These are phyloP conservation scores for Pachydiplax longipennis DNA, from an alignment of 2,888 invertebrate genomes.

Conservation along the genomic window DNA sequence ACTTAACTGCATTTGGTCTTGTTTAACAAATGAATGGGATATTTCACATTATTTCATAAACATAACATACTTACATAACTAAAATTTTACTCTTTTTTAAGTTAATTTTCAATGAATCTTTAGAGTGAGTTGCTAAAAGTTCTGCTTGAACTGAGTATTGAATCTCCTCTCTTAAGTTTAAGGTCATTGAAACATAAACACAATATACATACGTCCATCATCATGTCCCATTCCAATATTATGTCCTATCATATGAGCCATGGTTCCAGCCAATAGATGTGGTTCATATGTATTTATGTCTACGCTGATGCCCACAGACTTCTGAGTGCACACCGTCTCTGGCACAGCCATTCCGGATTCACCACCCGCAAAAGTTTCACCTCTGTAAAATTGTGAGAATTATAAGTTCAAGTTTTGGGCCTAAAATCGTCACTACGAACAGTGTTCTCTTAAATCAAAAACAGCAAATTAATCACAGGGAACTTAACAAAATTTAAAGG, in stretches of 20 bases:
- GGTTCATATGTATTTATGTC: constrained; percentile 94
- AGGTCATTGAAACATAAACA: background rate
- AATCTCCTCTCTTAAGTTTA: background rate
- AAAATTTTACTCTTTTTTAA: background rate
- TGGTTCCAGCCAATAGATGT: constrained; percentile 91
- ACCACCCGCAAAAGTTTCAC: constrained; percentile 84
- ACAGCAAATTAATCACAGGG: no score
- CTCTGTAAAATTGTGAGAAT: constrained; percentile 64
- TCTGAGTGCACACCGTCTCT: constrained; percentile 90
- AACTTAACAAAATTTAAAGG: background rate
- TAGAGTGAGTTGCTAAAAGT: no score
- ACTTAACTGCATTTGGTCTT: no score
- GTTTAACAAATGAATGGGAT: no score
- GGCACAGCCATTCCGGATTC: constrained; percentile 95
- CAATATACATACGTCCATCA: constrained; percentile 74
- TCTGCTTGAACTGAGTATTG: background rate
- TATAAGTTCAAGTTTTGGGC: background rate
- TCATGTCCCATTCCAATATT: constrained; percentile 97
- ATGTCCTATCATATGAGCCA: constrained; percentile 98
- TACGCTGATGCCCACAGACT: constrained; percentile 92
- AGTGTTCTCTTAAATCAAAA: background rate
- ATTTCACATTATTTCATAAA: no score
- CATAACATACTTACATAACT: no score
- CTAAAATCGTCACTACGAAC: background rate
- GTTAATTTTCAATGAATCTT: no score